A percentile compares a stretch with the other conserved stretches of the same genome.
Evolutionary conservation across 2,888 invertebrate species (phyloP).

Genomic region (Stegophylla sp.): DNA sequence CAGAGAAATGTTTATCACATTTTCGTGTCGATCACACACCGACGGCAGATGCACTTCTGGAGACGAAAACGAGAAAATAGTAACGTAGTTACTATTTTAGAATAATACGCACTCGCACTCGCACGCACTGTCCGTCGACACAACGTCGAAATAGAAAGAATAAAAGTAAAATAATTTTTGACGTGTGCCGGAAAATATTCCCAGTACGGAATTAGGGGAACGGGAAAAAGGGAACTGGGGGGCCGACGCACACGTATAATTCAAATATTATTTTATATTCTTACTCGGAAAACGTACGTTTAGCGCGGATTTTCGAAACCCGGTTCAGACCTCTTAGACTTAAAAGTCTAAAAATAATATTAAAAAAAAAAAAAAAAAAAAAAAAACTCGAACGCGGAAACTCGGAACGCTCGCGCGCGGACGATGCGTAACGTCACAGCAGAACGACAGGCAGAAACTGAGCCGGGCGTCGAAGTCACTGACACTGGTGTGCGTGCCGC

Average conservation of each 20-base stretch:
- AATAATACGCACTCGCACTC: neutral
- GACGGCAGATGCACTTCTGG: neutral
- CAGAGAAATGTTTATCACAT: constrained; percentile 55
- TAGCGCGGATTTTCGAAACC: neutral
- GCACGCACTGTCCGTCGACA: neutral
- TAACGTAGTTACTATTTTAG: too few relatives aligned
- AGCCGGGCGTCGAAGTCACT: constrained; percentile 57
- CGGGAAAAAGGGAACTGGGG: neutral
- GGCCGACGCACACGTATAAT: too few relatives aligned
- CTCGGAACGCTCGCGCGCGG: neutral
- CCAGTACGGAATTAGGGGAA: neutral
- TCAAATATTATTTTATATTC: neutral
- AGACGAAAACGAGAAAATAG: too few relatives aligned
- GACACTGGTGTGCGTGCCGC: constrained; percentile 38
- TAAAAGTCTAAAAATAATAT: constrained; percentile 4
- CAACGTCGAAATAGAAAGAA: too few relatives aligned
- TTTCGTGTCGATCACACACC: constrained; percentile 39
- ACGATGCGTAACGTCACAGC: constrained; percentile 8
- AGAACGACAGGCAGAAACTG: constrained; percentile 48
- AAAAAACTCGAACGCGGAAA: neutral
- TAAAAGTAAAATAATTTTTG: too few relatives aligned
- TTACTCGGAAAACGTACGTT: neutral
- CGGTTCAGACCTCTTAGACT: too few relatives aligned
- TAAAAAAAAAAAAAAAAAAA: too few relatives aligned
- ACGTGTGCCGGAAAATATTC: neutral